Percentiles rank a stretch among this genome's conserved stretches.
Conservation (phyloP, 2,113 vertebrate genomes). For the Emydura subglobosa region DNA sequence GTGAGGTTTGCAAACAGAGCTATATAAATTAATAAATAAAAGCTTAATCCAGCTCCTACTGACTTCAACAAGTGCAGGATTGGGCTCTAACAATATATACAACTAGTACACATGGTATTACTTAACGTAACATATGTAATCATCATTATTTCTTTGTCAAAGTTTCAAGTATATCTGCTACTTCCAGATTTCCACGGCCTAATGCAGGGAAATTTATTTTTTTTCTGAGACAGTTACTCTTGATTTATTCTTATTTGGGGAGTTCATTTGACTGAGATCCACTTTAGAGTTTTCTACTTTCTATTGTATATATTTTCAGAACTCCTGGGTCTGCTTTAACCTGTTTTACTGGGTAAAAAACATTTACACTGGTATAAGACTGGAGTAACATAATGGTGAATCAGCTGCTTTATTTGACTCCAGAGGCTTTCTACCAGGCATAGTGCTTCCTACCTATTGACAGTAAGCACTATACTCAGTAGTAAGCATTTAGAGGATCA, state of each 20-base stretch:
- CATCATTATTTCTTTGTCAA: rapidly evolving
- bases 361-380: constrained; percentile 30
- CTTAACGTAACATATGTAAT: background rate
- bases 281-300: constrained; percentile 11
- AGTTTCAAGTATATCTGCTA: rapidly evolving
- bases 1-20: background rate
- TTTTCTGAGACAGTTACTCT: background rate
- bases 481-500: constrained; percentile 55
- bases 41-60: background rate
- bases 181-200: background rate
- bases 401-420: constrained; percentile 66
- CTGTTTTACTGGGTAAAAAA: constrained; percentile 42
- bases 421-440: constrained; percentile 57
- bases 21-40: background rate
- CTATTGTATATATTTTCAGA: constrained; percentile 13
- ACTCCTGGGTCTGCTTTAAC: constrained; percentile 59
- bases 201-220: background rate
- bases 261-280: constrained; percentile 1
- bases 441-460: constrained; percentile 71
- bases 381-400: constrained; percentile 59
- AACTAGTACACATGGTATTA: background rate
- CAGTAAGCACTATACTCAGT: constrained; percentile 59
- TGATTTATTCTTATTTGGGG: background rate
- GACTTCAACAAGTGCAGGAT: background rate
- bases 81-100: background rate